Base-by-base conservation (phyloP, 2,113 vertebrate species). In the Gnathonemus longibarbis region DNA sequence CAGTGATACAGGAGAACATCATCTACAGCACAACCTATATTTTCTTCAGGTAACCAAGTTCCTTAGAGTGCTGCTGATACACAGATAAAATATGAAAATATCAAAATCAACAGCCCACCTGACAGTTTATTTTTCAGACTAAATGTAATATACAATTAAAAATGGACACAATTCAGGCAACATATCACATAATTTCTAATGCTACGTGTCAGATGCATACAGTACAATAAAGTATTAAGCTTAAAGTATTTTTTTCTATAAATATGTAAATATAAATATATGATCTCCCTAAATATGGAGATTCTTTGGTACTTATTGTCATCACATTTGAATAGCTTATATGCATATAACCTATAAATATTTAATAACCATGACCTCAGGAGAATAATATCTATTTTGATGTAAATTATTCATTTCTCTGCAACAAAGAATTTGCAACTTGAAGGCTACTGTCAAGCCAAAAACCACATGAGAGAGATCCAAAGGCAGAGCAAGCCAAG, bases 351-450 rank as follows among this genome's bases (percentile, higher is more conserved):
- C 91, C 88, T 88, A 74, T 80, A 84, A 52, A 66, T 90, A 92
- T 89, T 70, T 91, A 91, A 92, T 90, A 92, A 86, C 91, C 66
- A 5, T 88, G 89, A 88, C 90, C 90, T 92, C 86, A 66, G 15
- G 90, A 91, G 92, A 91, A 90, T 91, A 90, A 91, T 93, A 92
- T 92, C 92, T 91, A 91, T 91, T 90, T 89, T 88, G 89, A 91
- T 92, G 91, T 91, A 93, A 90, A 92, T 93, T 93, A 93, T 91
- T 93, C 91, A 92, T 91, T 88, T 91, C 89, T 90, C 52, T 91
- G 93, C 91, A 91, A 86, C 24, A 13, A 39, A 88, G 39, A 87
- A 91, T 80, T 42, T 19, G 83, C 91, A 52, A 80, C 86, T 50
- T 88, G 92, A 92, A 93, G 92, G 90, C 89, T 92, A 91, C 93